Percentiles rank a stretch among this genome's conserved stretches.
Conservation (phyloP, 37 sponge, comb jelly and placozoan species). For the Chondrilla cf. caribensis region DNA sequence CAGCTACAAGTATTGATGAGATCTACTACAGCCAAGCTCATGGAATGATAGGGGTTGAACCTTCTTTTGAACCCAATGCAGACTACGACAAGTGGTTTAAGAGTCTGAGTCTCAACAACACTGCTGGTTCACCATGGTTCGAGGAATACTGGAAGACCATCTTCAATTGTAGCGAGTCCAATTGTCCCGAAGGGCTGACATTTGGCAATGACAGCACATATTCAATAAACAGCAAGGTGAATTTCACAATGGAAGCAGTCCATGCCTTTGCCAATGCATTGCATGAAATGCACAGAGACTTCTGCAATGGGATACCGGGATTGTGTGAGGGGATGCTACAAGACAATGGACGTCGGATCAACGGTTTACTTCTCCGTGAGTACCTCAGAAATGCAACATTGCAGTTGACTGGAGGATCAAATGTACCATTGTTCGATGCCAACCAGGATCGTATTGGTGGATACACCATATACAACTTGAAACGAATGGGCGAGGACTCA, state of each 20-base stretch:
- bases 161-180: not conserved
- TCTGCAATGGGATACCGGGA: conserved; percentile 31
- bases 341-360: not conserved
- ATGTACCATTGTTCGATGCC: conserved; percentile 44
- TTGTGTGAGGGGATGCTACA: conserved; percentile 24
- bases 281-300: conserved; percentile 24
- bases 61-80: not conserved
- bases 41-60: conserved; percentile 1
- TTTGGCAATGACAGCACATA: not conserved
- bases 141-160: conserved; percentile 48
- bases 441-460: conserved; percentile 42
- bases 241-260: conserved; percentile 72
- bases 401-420: not conserved
- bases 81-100: not conserved
- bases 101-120: not conserved
- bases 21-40: not conserved
- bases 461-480: conserved; percentile 46
- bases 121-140: conserved; percentile 61
- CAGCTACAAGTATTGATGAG: not conserved
- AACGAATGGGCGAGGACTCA: not conserved
- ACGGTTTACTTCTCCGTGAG: conserved; percentile 27
- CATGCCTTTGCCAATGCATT: conserved; percentile 70
- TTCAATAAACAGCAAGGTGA: conserved; percentile 40
- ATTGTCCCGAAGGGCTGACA: conserved; percentile 5
- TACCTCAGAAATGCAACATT: conserved; percentile 51